Conservation (phyloP, 2,797 vertebrate species). For the Neosilurus mollespiculum region DNA sequence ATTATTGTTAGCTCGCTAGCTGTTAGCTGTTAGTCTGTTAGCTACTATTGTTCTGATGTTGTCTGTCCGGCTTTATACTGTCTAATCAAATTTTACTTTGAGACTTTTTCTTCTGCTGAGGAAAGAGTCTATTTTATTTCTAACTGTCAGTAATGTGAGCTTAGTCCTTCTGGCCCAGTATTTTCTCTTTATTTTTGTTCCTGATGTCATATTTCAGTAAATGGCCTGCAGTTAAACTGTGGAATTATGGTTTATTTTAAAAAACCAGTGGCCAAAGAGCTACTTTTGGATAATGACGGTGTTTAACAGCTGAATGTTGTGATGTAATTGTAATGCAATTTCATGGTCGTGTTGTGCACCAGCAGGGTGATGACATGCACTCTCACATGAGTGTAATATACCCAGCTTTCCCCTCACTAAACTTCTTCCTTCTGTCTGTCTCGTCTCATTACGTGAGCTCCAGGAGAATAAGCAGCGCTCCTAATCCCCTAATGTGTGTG, state of each 20-base stretch:
- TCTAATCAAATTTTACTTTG: background rate
- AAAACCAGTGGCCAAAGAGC: slow-evolving; percentile 39
- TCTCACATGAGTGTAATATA: slow-evolving; percentile 20
- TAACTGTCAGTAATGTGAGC: background rate
- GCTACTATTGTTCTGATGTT: background rate
- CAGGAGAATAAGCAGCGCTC: slow-evolving; percentile 62
- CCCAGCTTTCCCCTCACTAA: slow-evolving; percentile 11
- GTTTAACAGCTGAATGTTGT: slow-evolving; percentile 47
- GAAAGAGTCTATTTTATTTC: background rate
- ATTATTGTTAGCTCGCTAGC: background rate
- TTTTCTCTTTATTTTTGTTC: slow-evolving; percentile 41
- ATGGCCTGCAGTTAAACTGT: slow-evolving; percentile 37
- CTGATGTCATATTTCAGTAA: slow-evolving; percentile 39
- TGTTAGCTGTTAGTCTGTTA: background rate
- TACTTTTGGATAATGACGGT: slow-evolving; percentile 50
- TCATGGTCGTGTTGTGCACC: slow-evolving; percentile 29
- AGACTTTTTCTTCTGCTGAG: background rate
- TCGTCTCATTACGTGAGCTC: slow-evolving; percentile 68
- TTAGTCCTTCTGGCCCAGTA: slow-evolving; percentile 25
- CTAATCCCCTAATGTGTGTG: slow-evolving; percentile 70
- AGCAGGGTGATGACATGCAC: slow-evolving; percentile 24
- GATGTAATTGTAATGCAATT: slow-evolving; percentile 46
- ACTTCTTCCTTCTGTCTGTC: slow-evolving; percentile 53
- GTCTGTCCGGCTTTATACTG: background rate
- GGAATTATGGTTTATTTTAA: slow-evolving; percentile 48